Percentiles rank a stretch among this genome's conserved stretches.
phyloP scores from a whole-genome alignment of 2,797 vertebrate genomes.

The Glossophaga mutica region DNA sequence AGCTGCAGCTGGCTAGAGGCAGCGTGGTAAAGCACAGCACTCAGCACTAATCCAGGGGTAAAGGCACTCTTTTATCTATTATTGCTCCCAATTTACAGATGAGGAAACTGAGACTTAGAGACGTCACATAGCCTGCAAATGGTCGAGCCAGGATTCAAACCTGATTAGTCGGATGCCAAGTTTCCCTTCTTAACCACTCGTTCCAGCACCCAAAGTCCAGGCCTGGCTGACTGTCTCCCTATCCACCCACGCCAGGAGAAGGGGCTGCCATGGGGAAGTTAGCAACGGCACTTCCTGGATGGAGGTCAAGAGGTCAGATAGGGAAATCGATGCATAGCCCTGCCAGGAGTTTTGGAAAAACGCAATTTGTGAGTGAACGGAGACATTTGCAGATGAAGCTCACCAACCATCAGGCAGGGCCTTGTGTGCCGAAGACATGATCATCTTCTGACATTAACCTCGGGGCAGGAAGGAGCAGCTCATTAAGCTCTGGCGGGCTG shows the following conservation, averaged over 20 bases:
- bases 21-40: not conserved
- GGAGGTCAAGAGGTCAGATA: not conserved
- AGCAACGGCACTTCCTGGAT: not conserved
- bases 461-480: conserved; percentile 78
- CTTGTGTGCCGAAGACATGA: conserved; percentile 71
- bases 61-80: not conserved
- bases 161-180: not conserved
- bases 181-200: not conserved
- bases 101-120: not conserved
- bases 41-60: not conserved
- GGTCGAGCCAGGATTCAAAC: not conserved
- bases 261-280: not conserved
- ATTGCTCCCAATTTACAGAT: not conserved
- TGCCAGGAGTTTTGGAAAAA: conserved; percentile 68
- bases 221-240: not conserved
- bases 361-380: conserved; percentile 71
- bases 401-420: conserved; percentile 61
- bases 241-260: not conserved
- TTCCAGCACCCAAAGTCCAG: not conserved
- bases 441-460: conserved; percentile 78
- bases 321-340: not conserved
- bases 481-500: conserved; percentile 80
- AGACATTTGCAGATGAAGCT: conserved; percentile 73
- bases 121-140: not conserved
- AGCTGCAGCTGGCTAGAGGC: not conserved